Evolutionary conservation across 2,888 invertebrate species (phyloP), one percentile per base, ranked within the genome.

Genomic region (Odontomyia ornata): DNA sequence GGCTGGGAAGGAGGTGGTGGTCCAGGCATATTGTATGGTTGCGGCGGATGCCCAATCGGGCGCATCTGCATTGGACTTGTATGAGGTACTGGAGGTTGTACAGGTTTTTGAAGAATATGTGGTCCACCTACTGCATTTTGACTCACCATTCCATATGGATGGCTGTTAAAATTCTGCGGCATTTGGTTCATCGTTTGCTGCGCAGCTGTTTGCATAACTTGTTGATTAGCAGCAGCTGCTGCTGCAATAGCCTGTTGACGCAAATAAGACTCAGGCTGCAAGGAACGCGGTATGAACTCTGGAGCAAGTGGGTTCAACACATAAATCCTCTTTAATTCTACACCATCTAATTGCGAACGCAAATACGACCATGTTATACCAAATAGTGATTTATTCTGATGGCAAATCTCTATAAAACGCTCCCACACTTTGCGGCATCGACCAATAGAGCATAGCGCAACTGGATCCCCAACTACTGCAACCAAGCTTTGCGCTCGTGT

Each of bases 401-500:
- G 89, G 82, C 93, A 93, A 73, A 91, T 91, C 82, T 91, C 91
- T 79, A 95, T 89, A 83, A 93, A 93, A 75, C 92, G 89, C 83
- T 93, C 93, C 95, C 95, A 95, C 0, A 94, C 90, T 86, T 93
- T 92, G 80, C 93, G 90, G 85, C 95, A 95, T 78, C 92, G 89
- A 7, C 95, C 95, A 69, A 94, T 90, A 0, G 94, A 92, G 82
- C 94, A 93, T 11, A 95, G 87, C 0, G 94, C 93, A 0, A 95
- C 91, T 0, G 95, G 95, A 87, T 95, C 95, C 0, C 95, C 95
- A 0, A 95, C 93, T 15, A 95, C 94, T 1, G 93, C 93, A 0
- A 95, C 94, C 67, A 95, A 86, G 81, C 93, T 93, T 86, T 94
- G 94, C 0, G 95, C 95, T 77, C 95, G 88, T 0, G 90, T 95